Evolutionary conservation across 2,797 vertebrate genomes (phyloP), one percentile per base, ranked within the genome.

Genomic region (Peromyscus aztecus): DNA sequence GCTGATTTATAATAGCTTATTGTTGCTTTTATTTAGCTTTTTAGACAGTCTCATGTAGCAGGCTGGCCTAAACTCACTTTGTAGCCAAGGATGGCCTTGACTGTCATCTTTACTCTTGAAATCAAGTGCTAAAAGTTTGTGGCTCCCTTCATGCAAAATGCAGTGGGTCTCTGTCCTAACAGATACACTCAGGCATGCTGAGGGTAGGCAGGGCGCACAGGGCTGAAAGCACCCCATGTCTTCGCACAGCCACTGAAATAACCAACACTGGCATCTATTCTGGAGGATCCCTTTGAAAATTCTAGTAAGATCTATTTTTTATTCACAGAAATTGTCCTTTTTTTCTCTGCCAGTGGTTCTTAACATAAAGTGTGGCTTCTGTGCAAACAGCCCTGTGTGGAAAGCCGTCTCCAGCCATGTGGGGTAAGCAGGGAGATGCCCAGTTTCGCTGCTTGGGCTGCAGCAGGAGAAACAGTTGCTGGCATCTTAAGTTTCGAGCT

Each of bases 281-380:
- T 43, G 78, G 37, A 91, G 9, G 11, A 71, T 91, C 77, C 37
- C 17, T 90, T 94, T 95, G 91, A 65, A 94, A 93, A 97, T 94
- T 96, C 94, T 92, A 81, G 78, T 92, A 90, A 97, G 92, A 87
- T 87, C 69, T 92, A 61, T 87, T 94, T 95, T 92, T 78, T 92
- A 5, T 95, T 95, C 82, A 94, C 52, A 91, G 78, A 96, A 96
- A 77, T 92, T 81, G 55, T 19, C 2, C 34, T 21, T 63, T 37
- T 71, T 88, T 96, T 80, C 21, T 12, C 67, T 80, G n/a, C n/a
- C 90, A 84, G 90, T 80, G 93, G 86, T 93, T 96, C 59, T 87
- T 95, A 89, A 77, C 5, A 0, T 94, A 77, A 59, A 73, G 34
- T 88, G 93, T 90, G 91, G 88, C 95, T 97, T 84, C 94, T 93